Percentiles rank a stretch among this genome's conserved stretches.
These are phyloP conservation scores for Felis chaus DNA, from an alignment of 2,113 vertebrate genomes.

Conservation along the genomic window DNA sequence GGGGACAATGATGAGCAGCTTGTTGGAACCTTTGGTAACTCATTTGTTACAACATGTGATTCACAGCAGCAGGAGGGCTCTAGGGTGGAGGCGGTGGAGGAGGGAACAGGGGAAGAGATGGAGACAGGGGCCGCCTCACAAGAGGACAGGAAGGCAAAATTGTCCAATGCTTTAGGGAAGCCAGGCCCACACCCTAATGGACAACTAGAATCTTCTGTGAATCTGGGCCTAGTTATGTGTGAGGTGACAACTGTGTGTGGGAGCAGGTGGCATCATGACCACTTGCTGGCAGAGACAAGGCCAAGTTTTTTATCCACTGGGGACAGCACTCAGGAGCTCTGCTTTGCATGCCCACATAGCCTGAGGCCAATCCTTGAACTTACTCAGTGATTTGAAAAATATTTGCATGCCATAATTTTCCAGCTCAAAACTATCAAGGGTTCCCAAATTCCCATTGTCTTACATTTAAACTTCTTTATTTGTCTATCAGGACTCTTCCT, in stretches of 20 bases:
- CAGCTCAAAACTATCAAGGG: not conserved
- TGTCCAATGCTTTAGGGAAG: not conserved
- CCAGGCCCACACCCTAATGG: not conserved
- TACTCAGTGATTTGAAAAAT: not conserved
- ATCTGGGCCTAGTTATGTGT: not conserved
- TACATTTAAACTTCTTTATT: not conserved
- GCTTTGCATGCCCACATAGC: not conserved
- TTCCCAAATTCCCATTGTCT: not conserved
- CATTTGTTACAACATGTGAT: slow-evolving; percentile 55
- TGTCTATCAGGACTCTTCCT: not conserved
- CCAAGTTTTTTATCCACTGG: not conserved
- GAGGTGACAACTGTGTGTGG: not conserved
- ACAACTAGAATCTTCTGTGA: not conserved
- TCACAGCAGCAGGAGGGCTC: not conserved
- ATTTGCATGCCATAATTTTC: not conserved
- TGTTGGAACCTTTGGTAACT: slow-evolving; percentile 70
- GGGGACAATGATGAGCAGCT: not conserved
- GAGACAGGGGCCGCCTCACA: not conserved
- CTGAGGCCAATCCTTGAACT: not conserved
- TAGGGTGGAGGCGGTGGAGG: not conserved
- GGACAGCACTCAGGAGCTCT: not conserved
- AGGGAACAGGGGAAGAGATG: not conserved
- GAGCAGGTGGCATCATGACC: not conserved
- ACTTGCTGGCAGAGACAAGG: not conserved
- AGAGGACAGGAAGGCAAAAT: not conserved